These are phyloP conservation scores for Felis chaus DNA, from an alignment of 2,113 vertebrate genomes.

Conservation along the genomic window DNA sequence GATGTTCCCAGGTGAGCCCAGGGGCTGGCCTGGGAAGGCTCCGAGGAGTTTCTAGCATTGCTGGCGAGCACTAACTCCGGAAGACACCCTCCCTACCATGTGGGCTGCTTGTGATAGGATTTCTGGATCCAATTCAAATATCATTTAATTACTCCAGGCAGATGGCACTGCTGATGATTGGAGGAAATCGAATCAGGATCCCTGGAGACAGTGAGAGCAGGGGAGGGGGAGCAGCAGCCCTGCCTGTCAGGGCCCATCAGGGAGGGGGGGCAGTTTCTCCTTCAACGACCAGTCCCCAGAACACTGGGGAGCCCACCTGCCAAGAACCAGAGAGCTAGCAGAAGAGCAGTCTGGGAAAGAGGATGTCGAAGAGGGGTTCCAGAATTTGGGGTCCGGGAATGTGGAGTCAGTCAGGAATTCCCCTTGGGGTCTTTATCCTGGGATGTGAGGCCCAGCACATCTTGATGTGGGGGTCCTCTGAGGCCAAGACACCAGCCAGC, in stretches of 20 bases:
- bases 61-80: not conserved
- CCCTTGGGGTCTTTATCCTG: not conserved
- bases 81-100: not conserved
- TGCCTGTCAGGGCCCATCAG: not conserved
- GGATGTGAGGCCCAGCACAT: not conserved
- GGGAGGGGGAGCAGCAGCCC: not conserved
- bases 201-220: conserved; percentile 62
- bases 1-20: not conserved
- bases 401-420: not conserved
- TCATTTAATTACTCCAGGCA: conserved; percentile 83
- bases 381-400: not conserved
- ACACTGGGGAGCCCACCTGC: not conserved
- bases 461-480: not conserved
- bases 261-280: not conserved
- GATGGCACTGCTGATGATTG: conserved; percentile 78
- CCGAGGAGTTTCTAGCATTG: not conserved
- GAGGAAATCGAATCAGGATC: conserved; percentile 83
- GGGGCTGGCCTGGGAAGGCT: not conserved
- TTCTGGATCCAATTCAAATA: conserved; percentile 80
- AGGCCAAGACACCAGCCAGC: not conserved
- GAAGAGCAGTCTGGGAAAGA: not conserved
- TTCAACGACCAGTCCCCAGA: not conserved
- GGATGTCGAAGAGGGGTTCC: accelerated
- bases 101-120: not conserved
- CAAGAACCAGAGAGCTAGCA: not conserved